phyloP scores from a whole-genome alignment of 1,140 invertebrate species.

The Stegodyphus mimosarum region DNA sequence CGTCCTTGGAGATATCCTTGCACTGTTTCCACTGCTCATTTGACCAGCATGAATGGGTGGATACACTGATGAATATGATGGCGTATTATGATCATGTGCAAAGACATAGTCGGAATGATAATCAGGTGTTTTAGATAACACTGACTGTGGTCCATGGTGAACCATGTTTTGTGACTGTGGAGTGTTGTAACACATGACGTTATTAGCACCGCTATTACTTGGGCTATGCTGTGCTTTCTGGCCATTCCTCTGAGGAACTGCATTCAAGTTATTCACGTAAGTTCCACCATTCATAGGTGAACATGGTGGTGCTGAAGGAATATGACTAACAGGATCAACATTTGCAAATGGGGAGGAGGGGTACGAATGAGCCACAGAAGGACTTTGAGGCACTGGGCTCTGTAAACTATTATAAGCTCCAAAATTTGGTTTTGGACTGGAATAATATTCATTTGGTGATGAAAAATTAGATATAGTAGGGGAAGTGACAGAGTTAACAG shows the following conservation, averaged over 20 bases:
- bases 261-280: constrained; percentile 18
- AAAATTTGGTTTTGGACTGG: constrained; percentile 42
- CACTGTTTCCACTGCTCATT: constrained; percentile 15
- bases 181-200: constrained; percentile 27
- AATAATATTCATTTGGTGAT: constrained; percentile 41
- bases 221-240: constrained; percentile 26
- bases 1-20: constrained; percentile 7
- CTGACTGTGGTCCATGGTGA: constrained; percentile 37
- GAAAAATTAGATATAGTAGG: constrained; percentile 22
- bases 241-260: constrained; percentile 30
- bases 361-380: constrained; percentile 29
- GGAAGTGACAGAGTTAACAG: constrained; percentile 29
- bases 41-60: constrained; percentile 12
- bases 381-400: constrained; percentile 40
- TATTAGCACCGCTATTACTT: constrained; percentile 19
- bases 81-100: constrained; percentile 22
- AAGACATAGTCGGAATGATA: constrained; percentile 25
- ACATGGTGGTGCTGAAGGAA: constrained; percentile 19
- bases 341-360: constrained; percentile 38
- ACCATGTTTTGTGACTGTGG: constrained; percentile 18
- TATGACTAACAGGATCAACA: constrained; percentile 10
- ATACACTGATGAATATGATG: constrained; percentile 32
- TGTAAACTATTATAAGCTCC: constrained; percentile 49
- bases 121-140: constrained; percentile 6
- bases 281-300: constrained; percentile 26